Percentiles rank a stretch among this genome's conserved stretches.
Conservation (phyloP, 2,797 vertebrate species). For the Urocyon cinereoargenteus region DNA sequence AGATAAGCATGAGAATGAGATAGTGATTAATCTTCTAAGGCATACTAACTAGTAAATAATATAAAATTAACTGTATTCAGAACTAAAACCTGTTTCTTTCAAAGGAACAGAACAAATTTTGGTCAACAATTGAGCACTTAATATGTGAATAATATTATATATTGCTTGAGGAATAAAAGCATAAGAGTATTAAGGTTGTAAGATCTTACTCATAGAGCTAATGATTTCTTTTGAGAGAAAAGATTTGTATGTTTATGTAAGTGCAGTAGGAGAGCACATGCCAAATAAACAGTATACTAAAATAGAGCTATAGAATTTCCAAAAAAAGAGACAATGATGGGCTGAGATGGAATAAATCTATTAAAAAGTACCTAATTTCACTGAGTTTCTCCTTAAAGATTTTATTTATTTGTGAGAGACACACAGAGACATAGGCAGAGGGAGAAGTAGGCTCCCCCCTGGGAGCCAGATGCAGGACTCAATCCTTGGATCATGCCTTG, state of each 20-base stretch:
- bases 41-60: slow-evolving; percentile 51
- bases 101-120: too few relatives aligned
- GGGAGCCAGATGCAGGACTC: too few relatives aligned
- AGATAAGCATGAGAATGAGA: neutral
- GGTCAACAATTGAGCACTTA: neutral
- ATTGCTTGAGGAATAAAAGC: slow-evolving; percentile 17
- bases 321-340: neutral
- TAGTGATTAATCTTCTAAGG: slow-evolving; percentile 6
- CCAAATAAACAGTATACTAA: neutral
- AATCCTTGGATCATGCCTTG: too few relatives aligned
- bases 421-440: too few relatives aligned
- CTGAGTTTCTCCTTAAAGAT: neutral
- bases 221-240: slow-evolving; percentile 31
- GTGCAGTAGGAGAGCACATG: neutral
- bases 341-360: neutral
- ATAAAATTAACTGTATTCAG: slow-evolving; percentile 44
- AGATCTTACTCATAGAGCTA: slow-evolving; percentile 9
- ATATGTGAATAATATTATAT: neutral
- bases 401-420: too few relatives aligned
- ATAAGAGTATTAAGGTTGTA: slow-evolving; percentile 29
- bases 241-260: slow-evolving; percentile 2
- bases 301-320: neutral
- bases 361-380: neutral
- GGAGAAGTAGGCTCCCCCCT: too few relatives aligned
- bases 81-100: slow-evolving; percentile 55